Percentiles rank a stretch among this genome's conserved stretches.
These are phyloP conservation scores for Prionailurus viverrinus DNA, from an alignment of 2,113 vertebrate genomes.

Conservation along the genomic window DNA sequence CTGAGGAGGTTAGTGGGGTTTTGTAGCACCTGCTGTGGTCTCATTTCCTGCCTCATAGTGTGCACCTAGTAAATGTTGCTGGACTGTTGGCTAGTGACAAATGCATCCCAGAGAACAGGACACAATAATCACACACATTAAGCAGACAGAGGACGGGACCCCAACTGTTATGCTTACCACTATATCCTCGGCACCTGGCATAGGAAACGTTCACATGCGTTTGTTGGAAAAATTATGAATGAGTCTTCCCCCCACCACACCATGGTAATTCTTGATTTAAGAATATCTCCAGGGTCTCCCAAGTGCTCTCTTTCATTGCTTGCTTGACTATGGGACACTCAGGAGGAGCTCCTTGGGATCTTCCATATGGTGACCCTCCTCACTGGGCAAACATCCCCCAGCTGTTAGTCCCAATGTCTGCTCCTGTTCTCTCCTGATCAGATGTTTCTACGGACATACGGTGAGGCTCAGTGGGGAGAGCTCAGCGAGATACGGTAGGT, in stretches of 20 bases:
- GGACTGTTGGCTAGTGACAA: not conserved
- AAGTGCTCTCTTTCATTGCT: not conserved
- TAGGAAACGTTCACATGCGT: not conserved
- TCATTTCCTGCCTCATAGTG: not conserved
- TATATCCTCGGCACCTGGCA: not conserved
- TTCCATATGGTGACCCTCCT: not conserved
- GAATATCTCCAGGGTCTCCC: not conserved
- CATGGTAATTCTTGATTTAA: not conserved
- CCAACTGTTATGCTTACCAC: not conserved
- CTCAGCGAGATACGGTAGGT: not conserved
- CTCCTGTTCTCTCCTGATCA: not conserved
- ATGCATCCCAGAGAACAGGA: not conserved
- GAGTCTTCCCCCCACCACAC: not conserved
- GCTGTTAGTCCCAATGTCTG: accelerated
- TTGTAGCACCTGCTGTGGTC: not conserved
- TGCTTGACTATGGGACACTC: not conserved
- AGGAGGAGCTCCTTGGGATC: too few relatives aligned
- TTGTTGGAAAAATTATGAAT: not conserved
- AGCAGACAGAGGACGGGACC: not conserved
- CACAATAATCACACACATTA: not conserved
- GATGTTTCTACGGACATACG: not conserved
- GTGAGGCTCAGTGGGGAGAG: too few relatives aligned
- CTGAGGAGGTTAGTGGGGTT: not conserved
- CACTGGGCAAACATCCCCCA: not conserved
- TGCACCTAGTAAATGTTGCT: not conserved